Base-by-base conservation (phyloP, 2,888 invertebrate species). In the Dasysyrphus albostriatus region DNA sequence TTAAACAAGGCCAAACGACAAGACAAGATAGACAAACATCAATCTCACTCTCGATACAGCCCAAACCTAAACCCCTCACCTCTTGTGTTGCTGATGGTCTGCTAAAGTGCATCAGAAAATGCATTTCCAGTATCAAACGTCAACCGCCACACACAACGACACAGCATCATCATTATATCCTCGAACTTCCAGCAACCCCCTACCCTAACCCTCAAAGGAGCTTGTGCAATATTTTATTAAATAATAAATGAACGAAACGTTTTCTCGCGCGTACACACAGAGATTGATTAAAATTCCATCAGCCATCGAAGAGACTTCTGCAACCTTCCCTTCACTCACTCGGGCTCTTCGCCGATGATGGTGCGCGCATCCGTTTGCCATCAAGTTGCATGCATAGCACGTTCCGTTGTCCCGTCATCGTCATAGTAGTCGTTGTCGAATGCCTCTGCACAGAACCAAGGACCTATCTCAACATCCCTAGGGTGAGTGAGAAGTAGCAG, bases 251-350 rank as follows among this genome's bases (percentile, higher is more conserved):
- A 87, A 61, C 75, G 75, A 78, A 87, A 75, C 72, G 75, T 87
- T 79, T 87, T 83, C 87, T 82, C 78, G 87, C 87, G 87, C 87
- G 87, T 83, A 58, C 72, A 65, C 74, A 72, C 83, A 75, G 83
- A 83, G 75, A 87, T 87, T 87, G 87, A 87, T 87, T 87, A 83
- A 87, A 83, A 87, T 87, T 83, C 83, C 83, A 83, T 87, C 83
- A 87, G 74, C 63, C 83, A 87, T 82, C 78, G 83, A 87, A 70
- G 56, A 72, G 79, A 84, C 75, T 80, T 56, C 39, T 58, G 58
- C 37, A 69, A 47, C 51, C 78, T 34, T 34, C 63, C 49, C 58
- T 29, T 37, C 16, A 19, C 34, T 29, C 10, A 34, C 44, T 19
- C 37, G 42, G 24, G 8, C 19, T 8, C n/a, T 12, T 47, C 16